Conservation (phyloP, 1,140 invertebrate species). For the Steinernema khuongi region DNA sequence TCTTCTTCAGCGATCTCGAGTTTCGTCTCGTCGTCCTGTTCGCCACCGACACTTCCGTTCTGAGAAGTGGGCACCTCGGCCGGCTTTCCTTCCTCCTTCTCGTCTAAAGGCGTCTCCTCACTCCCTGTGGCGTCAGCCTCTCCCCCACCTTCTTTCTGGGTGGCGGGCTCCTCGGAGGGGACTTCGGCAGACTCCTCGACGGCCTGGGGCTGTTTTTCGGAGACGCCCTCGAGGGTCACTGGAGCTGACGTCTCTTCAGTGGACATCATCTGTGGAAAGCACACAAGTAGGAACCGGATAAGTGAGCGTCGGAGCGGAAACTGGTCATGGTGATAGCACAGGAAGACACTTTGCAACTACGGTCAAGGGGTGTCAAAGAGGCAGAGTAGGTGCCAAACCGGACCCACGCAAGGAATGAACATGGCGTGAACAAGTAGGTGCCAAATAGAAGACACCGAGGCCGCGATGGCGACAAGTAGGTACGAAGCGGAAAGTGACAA, state of each 20-base stretch:
- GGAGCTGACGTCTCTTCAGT: conserved; percentile 1
- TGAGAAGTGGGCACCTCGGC: conserved; percentile 6
- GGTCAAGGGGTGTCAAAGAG: too few species aligned
- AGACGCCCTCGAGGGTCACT: neutral
- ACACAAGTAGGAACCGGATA: neutral
- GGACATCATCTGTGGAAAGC: neutral
- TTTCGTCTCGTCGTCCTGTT: neutral
- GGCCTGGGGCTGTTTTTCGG: neutral
- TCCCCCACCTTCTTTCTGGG: neutral
- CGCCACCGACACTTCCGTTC: neutral
- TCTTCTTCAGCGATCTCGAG: conserved; percentile 3
- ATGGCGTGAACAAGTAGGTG: too few species aligned
- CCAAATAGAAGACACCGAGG: too few species aligned
- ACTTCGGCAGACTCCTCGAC: conserved; percentile 21
- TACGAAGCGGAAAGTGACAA: too few species aligned
- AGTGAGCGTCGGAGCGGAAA: too few species aligned
- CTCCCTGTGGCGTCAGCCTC: neutral
- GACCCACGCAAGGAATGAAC: too few species aligned
- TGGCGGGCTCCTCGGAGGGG: conserved; percentile 5
- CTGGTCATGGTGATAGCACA: too few species aligned
- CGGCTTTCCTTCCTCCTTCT: conserved; percentile 1
- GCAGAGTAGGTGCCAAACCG: too few species aligned
- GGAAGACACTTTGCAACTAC: too few species aligned
- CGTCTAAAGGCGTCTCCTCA: neutral
- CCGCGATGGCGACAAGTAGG: too few species aligned